Evolutionary conservation across 2,888 invertebrate species (phyloP).

Genomic region (Andrena chrysosceles): DNA sequence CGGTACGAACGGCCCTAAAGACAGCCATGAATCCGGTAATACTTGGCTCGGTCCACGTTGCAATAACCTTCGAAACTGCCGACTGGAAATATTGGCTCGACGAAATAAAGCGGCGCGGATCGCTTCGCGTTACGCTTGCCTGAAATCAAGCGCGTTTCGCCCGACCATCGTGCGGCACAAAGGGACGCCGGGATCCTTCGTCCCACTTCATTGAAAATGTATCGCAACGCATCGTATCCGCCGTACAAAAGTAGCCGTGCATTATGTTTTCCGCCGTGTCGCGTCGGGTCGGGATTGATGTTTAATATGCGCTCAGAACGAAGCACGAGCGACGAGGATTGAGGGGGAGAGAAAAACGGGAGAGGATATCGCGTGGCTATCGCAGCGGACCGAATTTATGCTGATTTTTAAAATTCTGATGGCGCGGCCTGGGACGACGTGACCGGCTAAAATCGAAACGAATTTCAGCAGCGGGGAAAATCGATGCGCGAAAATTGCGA

Average conservation of each 20-base stretch:
- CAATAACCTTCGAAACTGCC: slow-evolving; percentile 52
- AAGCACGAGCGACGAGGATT: slow-evolving; percentile 7
- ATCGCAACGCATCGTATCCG: not conserved
- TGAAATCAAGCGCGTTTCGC: slow-evolving; percentile 35
- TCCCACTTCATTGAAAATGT: not conserved
- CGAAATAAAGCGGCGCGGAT: slow-evolving; percentile 50
- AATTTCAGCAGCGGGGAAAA: slow-evolving; percentile 23
- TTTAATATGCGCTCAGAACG: slow-evolving; percentile 22
- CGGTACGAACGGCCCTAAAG: slow-evolving; percentile 37
- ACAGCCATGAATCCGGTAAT: slow-evolving; percentile 45
- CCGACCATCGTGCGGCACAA: not conserved
- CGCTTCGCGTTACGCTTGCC: slow-evolving; percentile 20
- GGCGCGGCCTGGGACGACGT: slow-evolving; percentile 16
- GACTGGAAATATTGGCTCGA: slow-evolving; percentile 57
- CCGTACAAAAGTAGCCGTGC: slow-evolving; percentile 4
- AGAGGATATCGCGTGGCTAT: not conserved
- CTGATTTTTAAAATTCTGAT: slow-evolving; percentile 39
- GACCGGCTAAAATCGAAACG: slow-evolving; percentile 21
- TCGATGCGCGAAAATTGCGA: slow-evolving; percentile 24
- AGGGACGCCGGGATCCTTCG: too few relatives aligned
- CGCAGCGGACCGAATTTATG: slow-evolving; percentile 25
- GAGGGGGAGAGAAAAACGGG: not conserved
- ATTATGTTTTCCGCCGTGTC: slow-evolving; percentile 10
- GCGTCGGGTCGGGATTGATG: not conserved
- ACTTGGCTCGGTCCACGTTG: slow-evolving; percentile 32